phyloP scores from a whole-genome alignment of 92 coral and sea anemone genomes.

The Porites lobata region DNA sequence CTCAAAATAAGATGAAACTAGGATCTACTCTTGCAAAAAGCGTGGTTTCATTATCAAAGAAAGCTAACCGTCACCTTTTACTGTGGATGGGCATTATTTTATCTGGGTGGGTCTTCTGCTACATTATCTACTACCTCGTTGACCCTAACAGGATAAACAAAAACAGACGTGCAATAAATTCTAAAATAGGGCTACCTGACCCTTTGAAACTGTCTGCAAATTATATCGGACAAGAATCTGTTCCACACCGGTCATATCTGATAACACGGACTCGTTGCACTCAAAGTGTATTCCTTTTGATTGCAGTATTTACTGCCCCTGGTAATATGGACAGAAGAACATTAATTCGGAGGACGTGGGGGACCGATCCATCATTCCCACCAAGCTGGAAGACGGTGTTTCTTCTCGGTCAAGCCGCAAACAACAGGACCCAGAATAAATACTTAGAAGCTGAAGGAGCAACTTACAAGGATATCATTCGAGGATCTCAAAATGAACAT shows the following conservation, averaged over 20 bases:
- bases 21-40: too few species aligned
- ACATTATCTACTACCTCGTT: neutral
- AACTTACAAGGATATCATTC: conserved; percentile 52
- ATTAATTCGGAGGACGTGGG: conserved; percentile 71
- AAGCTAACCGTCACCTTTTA: too few species aligned
- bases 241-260: conserved; percentile 12
- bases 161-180: neutral
- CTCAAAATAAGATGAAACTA: too few species aligned
- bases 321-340: conserved; percentile 47
- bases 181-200: neutral
- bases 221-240: neutral
- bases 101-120: too few species aligned
- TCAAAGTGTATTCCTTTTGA: conserved; percentile 16
- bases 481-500: conserved; percentile 39
- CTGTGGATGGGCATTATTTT: too few species aligned
- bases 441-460: conserved; percentile 26
- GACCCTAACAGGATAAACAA: neutral
- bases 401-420: conserved; percentile 29
- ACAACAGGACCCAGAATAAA: conserved; percentile 16
- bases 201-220: neutral
- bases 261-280: neutral
- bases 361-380: conserved; percentile 7
- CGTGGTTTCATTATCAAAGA: too few species aligned
- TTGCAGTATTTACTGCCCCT: conserved; percentile 54
- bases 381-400: conserved; percentile 69